Conservation (phyloP, 1,140 invertebrate species). For the Magallana ariakensis region DNA sequence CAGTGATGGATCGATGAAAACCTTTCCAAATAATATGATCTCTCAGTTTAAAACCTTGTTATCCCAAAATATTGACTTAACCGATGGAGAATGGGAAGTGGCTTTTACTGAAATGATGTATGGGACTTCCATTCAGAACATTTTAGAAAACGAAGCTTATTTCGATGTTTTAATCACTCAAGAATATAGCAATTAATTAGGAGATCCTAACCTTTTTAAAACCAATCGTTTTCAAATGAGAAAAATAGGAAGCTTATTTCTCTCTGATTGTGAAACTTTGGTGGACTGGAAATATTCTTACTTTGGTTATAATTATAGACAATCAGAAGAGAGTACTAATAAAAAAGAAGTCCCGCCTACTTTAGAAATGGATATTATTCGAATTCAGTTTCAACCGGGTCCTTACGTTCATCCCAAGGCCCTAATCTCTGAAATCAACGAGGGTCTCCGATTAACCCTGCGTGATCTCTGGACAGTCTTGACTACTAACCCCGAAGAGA, state of each 20-base stretch:
- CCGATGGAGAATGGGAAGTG: neutral
- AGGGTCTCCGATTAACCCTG: neutral
- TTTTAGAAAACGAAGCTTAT: neutral
- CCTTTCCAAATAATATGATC: neutral
- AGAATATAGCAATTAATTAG: neutral
- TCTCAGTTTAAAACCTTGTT: conserved; percentile 17
- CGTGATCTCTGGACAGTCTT: neutral
- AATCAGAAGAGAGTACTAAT: neutral
- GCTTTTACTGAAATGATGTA: neutral
- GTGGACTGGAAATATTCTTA: too few species aligned
- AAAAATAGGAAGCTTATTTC: too few species aligned
- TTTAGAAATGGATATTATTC: neutral
- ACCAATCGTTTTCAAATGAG: too few species aligned
- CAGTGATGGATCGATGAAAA: neutral
- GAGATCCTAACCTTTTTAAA: too few species aligned
- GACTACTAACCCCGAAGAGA: neutral
- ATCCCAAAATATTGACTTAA: neutral
- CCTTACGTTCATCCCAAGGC: neutral
- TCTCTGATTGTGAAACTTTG: too few species aligned
- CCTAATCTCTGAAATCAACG: neutral
- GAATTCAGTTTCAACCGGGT: neutral
- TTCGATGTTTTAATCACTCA: neutral
- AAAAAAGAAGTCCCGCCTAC: neutral
- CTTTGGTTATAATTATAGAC: too few species aligned
- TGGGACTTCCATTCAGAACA: neutral